These are phyloP conservation scores for Vannuccia rotundouncinata DNA, from an alignment of 2,888 invertebrate species.

Conservation along the genomic window DNA sequence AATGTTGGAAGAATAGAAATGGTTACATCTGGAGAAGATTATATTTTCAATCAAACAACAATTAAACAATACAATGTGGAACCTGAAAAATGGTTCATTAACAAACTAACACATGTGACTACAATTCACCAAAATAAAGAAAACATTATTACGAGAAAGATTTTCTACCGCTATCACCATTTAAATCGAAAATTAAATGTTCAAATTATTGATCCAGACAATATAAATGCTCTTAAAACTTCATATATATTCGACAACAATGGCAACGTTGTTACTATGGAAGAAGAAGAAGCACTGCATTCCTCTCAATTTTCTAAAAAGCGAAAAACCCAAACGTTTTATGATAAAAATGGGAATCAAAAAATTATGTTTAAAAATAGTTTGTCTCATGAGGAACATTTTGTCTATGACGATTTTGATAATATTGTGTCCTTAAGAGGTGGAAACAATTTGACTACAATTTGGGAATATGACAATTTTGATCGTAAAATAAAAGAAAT, in stretches of 20 bases:
- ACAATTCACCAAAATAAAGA: background rate
- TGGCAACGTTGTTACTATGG: background rate
- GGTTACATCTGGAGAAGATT: background rate
- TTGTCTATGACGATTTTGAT: slow-evolving; percentile 34
- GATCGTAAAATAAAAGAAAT: slow-evolving; percentile 28
- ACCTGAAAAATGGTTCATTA: background rate
- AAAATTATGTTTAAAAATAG: slow-evolving; percentile 21
- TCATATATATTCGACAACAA: background rate
- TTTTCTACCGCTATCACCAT: background rate
- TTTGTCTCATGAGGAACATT: slow-evolving; percentile 28
- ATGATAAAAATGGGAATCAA: background rate
- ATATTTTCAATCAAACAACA: background rate
- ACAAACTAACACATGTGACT: background rate
- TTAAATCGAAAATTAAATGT: background rate
- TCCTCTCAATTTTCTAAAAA: background rate
- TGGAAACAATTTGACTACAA: slow-evolving; percentile 33
- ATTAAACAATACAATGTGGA: background rate
- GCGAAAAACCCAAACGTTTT: background rate
- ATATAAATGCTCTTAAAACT: background rate
- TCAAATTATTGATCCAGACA: background rate
- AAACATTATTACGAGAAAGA: background rate
- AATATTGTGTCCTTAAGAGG: slow-evolving; percentile 31
- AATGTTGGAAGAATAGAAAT: background rate
- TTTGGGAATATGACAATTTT: slow-evolving; percentile 29
- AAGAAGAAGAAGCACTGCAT: no score